Evolutionary conservation across 92 coral and sea anemone species (phyloP).

Genomic region (Actinernus sp.): DNA sequence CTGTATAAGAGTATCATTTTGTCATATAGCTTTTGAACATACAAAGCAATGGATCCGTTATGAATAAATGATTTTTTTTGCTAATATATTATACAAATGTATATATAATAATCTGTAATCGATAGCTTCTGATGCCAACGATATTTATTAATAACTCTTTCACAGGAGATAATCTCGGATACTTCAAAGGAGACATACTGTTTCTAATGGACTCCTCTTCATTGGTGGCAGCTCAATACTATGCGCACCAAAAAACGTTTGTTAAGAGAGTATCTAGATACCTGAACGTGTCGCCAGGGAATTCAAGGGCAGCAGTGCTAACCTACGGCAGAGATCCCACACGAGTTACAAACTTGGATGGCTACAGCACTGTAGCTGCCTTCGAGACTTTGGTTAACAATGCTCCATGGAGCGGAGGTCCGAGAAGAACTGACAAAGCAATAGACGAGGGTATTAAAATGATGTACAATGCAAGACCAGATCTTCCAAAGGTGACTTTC

Average conservation of each 20-base stretch:
- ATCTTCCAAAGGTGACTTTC: slow-evolving; percentile 56
- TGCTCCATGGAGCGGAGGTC: slow-evolving; percentile 63
- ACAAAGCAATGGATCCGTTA: no score
- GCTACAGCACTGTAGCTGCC: slow-evolving; percentile 37
- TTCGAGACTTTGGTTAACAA: slow-evolving; percentile 50
- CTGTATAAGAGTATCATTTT: no score
- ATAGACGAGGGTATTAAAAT: slow-evolving; percentile 52
- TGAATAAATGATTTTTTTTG: no score
- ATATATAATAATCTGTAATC: no score
- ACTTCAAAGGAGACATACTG: slow-evolving; percentile 66
- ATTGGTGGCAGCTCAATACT: slow-evolving; percentile 50
- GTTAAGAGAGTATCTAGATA: slow-evolving; percentile 61
- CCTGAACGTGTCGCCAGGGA: slow-evolving; percentile 60
- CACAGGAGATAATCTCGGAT: background rate
- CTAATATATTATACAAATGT: no score
- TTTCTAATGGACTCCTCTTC: slow-evolving; percentile 87
- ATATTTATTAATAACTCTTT: background rate
- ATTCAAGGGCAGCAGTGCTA: slow-evolving; percentile 74
- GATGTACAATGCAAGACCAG: slow-evolving; percentile 57
- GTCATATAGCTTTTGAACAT: no score
- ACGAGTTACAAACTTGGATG: slow-evolving; percentile 47
- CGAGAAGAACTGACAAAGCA: slow-evolving; percentile 71
- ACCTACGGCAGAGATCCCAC: slow-evolving; percentile 61
- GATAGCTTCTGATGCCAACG: background rate
- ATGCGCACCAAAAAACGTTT: slow-evolving; percentile 55